phyloP scores from a whole-genome alignment of 35 echinoderm and acorn worm genomes.

The Eucidaris tribuloides region DNA sequence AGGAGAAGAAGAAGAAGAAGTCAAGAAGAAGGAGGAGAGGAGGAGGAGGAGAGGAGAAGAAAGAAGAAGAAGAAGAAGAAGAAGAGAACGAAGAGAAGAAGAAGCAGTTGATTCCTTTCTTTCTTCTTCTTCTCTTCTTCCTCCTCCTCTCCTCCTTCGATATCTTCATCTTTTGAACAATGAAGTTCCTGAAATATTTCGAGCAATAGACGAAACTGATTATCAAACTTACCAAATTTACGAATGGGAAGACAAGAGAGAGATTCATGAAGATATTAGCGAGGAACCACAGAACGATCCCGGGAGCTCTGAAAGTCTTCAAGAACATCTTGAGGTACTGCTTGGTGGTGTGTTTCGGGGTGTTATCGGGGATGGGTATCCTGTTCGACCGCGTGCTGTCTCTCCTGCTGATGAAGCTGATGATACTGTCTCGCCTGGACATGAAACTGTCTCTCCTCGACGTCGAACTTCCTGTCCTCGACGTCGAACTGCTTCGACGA shows the following conservation, averaged over 20 bases:
- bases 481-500: conserved; percentile 2
- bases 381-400: neutral
- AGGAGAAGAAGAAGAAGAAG: no score
- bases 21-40: no score
- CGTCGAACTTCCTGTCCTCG: no score
- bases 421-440: neutral
- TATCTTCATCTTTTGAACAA: no score
- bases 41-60: no score
- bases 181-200: no score
- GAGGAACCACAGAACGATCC: conserved; percentile 75
- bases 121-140: no score
- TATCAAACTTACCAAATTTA: conserved; percentile 94
- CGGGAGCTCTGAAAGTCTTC: conserved; percentile 69
- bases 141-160: no score
- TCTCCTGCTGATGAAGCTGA: neutral
- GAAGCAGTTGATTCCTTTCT: no score
- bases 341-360: conserved; percentile 69
- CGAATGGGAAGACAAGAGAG: conserved; percentile 96
- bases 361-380: conserved; percentile 37
- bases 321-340: conserved; percentile 79
- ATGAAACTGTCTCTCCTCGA: conserved; percentile 7
- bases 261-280: conserved; percentile 90
- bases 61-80: no score
- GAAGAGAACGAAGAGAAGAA: no score
- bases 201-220: no score